A percentile compares a stretch with the other conserved stretches of the same genome.
phyloP scores from a whole-genome alignment of 2,797 vertebrate species.

The Rachycentron canadum region DNA sequence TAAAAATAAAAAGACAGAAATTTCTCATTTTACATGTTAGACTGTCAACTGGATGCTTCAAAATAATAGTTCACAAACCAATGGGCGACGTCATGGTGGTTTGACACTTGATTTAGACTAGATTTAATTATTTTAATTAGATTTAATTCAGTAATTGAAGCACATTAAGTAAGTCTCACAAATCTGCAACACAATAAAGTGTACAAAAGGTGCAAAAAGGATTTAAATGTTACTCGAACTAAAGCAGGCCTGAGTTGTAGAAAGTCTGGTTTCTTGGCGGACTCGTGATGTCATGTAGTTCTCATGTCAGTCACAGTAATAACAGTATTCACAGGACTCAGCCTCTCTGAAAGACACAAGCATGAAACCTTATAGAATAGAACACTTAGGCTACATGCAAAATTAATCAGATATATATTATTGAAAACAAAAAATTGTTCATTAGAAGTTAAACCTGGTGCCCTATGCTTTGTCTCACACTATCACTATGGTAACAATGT shows the following conservation, averaged over 20 bases:
- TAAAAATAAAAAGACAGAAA: too few relatives aligned
- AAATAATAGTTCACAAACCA: too few relatives aligned
- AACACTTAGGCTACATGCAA: slow-evolving; percentile 19
- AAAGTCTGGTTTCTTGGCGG: background rate
- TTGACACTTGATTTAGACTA: too few relatives aligned
- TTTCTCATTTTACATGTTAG: too few relatives aligned
- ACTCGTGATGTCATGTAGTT: background rate
- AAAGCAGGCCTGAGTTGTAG: background rate
- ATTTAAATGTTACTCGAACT: background rate
- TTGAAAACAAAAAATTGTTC: slow-evolving; percentile 43
- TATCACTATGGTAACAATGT: slow-evolving; percentile 69
- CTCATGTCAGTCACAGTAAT: background rate
- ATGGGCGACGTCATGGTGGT: too few relatives aligned
- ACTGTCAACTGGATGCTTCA: too few relatives aligned
- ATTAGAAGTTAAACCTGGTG: slow-evolving; percentile 50
- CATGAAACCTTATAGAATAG: slow-evolving; percentile 16
- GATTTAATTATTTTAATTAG: too few relatives aligned
- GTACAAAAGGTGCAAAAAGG: too few relatives aligned
- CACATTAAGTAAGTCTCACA: too few relatives aligned
- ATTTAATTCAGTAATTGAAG: too few relatives aligned
- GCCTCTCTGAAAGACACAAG: background rate
- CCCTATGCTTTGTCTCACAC: slow-evolving; percentile 42
- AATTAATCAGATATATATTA: slow-evolving; percentile 51
- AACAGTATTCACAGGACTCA: background rate
- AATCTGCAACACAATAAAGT: too few relatives aligned